Evolutionary conservation across 2,888 invertebrate genomes (phyloP).

Genomic region (Cordilura impudica): DNA sequence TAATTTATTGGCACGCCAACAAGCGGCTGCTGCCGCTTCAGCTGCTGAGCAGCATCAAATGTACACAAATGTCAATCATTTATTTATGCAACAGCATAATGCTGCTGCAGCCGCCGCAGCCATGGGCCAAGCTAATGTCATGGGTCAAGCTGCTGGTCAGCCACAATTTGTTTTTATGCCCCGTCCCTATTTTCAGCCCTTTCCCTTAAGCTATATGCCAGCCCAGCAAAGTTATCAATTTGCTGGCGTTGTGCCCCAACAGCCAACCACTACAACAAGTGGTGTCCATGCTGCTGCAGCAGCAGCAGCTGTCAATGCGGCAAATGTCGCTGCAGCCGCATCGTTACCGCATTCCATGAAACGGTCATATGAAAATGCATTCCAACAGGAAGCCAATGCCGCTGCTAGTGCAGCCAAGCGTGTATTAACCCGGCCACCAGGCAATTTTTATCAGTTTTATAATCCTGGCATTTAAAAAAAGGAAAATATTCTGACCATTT

Average conservation of each 20-base stretch:
- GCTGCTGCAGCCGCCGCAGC: slow-evolving; percentile 68
- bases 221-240: slow-evolving; percentile 68
- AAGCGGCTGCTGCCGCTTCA: slow-evolving; percentile 80
- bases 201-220: slow-evolving; percentile 72
- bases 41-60: slow-evolving; percentile 73
- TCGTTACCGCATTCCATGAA: slow-evolving; percentile 79
- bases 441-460: slow-evolving; percentile 71
- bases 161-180: slow-evolving; percentile 77
- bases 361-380: slow-evolving; percentile 86
- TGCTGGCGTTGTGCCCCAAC: slow-evolving; percentile 69
- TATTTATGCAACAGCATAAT: slow-evolving; percentile 70
- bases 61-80: slow-evolving; percentile 69
- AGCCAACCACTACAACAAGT: slow-evolving; percentile 52
- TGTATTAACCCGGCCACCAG: slow-evolving; percentile 72
- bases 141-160: slow-evolving; percentile 69
- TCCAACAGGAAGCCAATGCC: slow-evolving; percentile 79
- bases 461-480: slow-evolving; percentile 73
- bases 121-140: slow-evolving; percentile 53
- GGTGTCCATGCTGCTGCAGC: slow-evolving; percentile 61
- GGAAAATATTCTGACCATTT: not conserved
- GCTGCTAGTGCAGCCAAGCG: slow-evolving; percentile 75
- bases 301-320: slow-evolving; percentile 61
- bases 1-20: slow-evolving; percentile 83
- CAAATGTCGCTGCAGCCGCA: slow-evolving; percentile 60
- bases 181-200: slow-evolving; percentile 75